phyloP scores from a whole-genome alignment of 2,113 vertebrate species.

The Oxyura jamaicensis region DNA sequence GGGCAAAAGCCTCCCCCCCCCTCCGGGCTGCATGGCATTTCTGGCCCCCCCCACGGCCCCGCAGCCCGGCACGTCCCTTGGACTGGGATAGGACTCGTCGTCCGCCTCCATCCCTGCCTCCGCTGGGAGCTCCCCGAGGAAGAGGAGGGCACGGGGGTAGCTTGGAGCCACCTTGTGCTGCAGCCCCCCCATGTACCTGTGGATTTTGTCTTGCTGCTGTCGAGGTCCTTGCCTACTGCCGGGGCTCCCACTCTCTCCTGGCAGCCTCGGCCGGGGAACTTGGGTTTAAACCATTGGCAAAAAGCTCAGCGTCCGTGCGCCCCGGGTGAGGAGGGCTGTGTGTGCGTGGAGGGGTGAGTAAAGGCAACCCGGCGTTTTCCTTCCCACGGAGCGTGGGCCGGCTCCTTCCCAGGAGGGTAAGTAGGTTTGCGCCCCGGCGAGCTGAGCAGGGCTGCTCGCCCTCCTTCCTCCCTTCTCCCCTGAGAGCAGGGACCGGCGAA shows the following conservation, averaged over 20 bases:
- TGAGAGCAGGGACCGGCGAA: background rate
- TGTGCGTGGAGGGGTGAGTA: conserved; percentile 42
- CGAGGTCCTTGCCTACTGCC: background rate
- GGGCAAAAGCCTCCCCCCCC: background rate
- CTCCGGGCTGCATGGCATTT: background rate
- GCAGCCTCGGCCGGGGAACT: background rate
- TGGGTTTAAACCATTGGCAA: background rate
- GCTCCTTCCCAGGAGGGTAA: background rate
- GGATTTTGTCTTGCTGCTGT: conserved; percentile 60
- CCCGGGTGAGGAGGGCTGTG: background rate
- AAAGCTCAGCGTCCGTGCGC: background rate
- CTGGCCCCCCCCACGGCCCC: background rate
- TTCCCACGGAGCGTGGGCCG: background rate
- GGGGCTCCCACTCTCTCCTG: background rate
- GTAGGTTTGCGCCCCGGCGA: background rate
- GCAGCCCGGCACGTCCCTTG: background rate
- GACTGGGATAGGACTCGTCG: background rate
- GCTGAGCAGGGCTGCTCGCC: background rate
- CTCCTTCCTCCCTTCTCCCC: conserved; percentile 25
- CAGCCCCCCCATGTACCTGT: background rate
- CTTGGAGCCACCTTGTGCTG: background rate
- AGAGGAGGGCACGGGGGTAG: background rate
- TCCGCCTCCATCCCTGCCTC: background rate
- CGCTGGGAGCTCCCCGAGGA: background rate
- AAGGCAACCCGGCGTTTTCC: conserved; percentile 29